phyloP scores from a whole-genome alignment of 2,113 vertebrate species.

The Ginglymostoma cirratum region DNA sequence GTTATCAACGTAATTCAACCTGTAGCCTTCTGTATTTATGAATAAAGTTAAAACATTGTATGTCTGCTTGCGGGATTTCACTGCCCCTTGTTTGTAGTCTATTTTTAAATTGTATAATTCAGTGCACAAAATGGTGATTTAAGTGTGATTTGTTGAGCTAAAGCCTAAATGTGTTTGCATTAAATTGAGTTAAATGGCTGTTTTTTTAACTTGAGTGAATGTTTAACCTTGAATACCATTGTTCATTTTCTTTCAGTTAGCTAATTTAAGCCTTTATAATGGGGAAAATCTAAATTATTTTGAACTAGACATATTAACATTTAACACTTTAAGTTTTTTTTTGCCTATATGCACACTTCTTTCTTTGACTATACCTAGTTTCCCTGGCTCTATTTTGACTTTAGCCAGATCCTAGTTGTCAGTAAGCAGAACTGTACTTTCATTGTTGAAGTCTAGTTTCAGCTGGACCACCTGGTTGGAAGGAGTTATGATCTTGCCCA shows the following conservation, averaged over 20 bases:
- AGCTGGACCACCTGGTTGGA: conserved; percentile 1
- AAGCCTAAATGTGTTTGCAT: background rate
- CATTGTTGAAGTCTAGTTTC: background rate
- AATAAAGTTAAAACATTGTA: background rate
- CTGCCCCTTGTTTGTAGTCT: background rate
- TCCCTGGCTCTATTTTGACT: conserved; percentile 7
- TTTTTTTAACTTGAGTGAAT: background rate
- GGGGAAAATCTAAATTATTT: background rate
- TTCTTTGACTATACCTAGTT: background rate
- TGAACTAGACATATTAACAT: background rate
- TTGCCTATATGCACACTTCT: background rate
- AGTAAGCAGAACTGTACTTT: background rate
- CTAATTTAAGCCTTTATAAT: background rate
- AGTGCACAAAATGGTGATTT: background rate
- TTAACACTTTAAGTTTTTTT: background rate
- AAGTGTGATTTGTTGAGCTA: background rate
- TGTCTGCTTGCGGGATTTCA: background rate
- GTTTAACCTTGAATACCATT: conserved; percentile 21
- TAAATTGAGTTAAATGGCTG: background rate
- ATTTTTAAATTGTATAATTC: background rate
- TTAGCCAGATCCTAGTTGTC: background rate
- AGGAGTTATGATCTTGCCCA: background rate
- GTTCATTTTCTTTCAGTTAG: background rate
- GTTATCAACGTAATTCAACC: background rate
- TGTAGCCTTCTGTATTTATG: background rate